Percentiles rank a stretch among this genome's conserved stretches.
Evolutionary conservation across 2,888 invertebrate species (phyloP).

Genomic region (Nomada ferruginata): DNA sequence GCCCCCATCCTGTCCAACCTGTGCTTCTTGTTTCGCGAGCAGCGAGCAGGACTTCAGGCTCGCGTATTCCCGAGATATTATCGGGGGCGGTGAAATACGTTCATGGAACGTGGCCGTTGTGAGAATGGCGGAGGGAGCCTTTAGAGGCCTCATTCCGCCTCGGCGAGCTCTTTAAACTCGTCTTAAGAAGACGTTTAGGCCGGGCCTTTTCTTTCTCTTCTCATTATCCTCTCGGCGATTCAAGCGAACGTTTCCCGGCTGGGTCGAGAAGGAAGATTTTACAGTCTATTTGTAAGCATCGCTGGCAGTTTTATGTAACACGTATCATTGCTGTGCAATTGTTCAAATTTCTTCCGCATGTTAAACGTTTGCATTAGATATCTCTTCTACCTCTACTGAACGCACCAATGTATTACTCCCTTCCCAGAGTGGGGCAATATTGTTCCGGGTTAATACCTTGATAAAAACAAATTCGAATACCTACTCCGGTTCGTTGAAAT

Average conservation of each 20-base stretch:
- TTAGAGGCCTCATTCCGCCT: slow-evolving; percentile 25
- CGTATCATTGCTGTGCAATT: no score
- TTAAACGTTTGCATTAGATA: no score
- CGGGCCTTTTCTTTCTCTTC: background rate
- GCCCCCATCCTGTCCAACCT: background rate
- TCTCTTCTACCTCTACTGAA: no score
- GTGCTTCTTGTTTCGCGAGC: slow-evolving; percentile 10
- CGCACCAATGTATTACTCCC: no score
- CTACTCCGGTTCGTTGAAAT: no score
- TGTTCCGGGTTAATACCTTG: no score
- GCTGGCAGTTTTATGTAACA: no score
- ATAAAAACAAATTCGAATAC: no score
- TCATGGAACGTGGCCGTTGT: background rate
- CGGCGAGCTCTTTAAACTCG: slow-evolving; percentile 44
- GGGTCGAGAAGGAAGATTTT: background rate
- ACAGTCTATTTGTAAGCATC: no score
- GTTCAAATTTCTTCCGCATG: no score
- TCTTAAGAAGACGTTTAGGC: slow-evolving; percentile 41
- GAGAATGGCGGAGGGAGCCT: background rate
- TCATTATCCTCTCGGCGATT: background rate
- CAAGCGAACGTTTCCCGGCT: background rate
- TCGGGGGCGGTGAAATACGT: slow-evolving; percentile 4
- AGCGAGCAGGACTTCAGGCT: background rate
- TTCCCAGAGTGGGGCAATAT: no score
- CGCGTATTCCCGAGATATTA: slow-evolving; percentile 47